These are phyloP conservation scores for Hippoglossus stenolepis DNA, from an alignment of 2,113 vertebrate species.

Conservation along the genomic window DNA sequence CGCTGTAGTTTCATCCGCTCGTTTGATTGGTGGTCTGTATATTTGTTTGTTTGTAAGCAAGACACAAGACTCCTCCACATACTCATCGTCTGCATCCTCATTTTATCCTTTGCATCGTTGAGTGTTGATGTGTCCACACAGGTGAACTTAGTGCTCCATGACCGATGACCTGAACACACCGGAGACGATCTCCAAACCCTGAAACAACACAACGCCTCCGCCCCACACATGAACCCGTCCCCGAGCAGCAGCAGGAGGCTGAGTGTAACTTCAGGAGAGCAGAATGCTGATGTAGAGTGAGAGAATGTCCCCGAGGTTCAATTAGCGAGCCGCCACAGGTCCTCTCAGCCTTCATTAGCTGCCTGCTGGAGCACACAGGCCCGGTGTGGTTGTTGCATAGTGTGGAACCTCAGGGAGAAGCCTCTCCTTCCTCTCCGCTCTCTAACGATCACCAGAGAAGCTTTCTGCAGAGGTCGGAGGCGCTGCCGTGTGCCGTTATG, in stretches of 20 bases:
- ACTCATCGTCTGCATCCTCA: too few species aligned
- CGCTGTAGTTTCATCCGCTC: too few species aligned
- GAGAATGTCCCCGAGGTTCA: slow-evolving; percentile 79
- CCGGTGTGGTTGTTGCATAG: slow-evolving; percentile 57
- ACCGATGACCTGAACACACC: neutral
- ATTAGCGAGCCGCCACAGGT: slow-evolving; percentile 75
- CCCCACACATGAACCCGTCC: neutral
- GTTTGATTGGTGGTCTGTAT: too few species aligned
- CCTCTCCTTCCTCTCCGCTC: slow-evolving; percentile 10
- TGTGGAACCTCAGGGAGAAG: slow-evolving; percentile 44
- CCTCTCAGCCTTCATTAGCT: slow-evolving; percentile 78
- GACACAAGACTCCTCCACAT: too few species aligned
- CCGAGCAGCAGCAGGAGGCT: neutral
- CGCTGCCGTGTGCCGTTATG: slow-evolving; percentile 65
- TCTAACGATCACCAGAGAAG: slow-evolving; percentile 49
- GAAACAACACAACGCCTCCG: neutral
- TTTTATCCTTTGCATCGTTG: too few species aligned
- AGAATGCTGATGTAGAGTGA: slow-evolving; percentile 74
- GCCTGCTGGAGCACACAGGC: slow-evolving; percentile 71
- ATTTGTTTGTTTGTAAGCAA: too few species aligned
- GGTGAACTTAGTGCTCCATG: neutral
- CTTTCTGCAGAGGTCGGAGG: slow-evolving; percentile 8
- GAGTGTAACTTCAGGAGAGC: slow-evolving; percentile 38
- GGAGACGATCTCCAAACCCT: too few species aligned
- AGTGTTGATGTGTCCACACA: too few species aligned